phyloP scores from a whole-genome alignment of 1,140 invertebrate genomes.

The Probaryconus sp. region DNA sequence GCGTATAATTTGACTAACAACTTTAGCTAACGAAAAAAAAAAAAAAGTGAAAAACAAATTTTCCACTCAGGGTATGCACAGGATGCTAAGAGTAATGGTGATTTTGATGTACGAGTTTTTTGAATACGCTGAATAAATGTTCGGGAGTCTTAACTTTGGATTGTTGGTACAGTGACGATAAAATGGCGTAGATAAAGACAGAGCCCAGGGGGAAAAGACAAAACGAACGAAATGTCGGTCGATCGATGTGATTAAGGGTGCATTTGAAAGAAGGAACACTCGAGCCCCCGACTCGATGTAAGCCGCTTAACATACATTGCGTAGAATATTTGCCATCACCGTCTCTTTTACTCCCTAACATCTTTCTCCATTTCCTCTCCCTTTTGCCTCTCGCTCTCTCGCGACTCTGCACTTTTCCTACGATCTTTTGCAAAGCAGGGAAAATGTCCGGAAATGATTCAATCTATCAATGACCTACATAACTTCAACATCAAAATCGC shows the following conservation, averaged over 20 bases:
- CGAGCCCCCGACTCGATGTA: constrained; percentile 47
- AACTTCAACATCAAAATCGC: constrained; percentile 6
- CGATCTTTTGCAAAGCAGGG: constrained; percentile 14
- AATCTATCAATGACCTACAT: constrained; percentile 54
- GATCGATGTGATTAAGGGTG: constrained; percentile 63
- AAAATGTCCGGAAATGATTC: constrained; percentile 53
- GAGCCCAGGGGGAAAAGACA: constrained; percentile 28
- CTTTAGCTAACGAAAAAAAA: too few relatives aligned
- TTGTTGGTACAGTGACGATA: not conserved
- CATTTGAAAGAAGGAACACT: constrained; percentile 61
- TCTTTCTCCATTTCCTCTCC: too few relatives aligned
- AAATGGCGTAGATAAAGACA: constrained; percentile 38
- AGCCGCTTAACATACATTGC: constrained; percentile 62
- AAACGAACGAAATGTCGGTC: constrained; percentile 60
- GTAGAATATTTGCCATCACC: constrained; percentile 54
- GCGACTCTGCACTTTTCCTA: constrained; percentile 41
- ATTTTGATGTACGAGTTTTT: too few relatives aligned
- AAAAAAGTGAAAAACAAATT: too few relatives aligned
- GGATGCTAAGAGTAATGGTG: too few relatives aligned
- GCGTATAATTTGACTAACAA: too few relatives aligned
- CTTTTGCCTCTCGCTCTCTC: too few relatives aligned
- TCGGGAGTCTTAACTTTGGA: not conserved
- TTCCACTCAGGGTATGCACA: too few relatives aligned
- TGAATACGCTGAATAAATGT: not conserved
- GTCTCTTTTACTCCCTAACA: too few relatives aligned